Base-by-base conservation (phyloP, 2,888 invertebrate genomes). In the Orthosia gothica region DNA sequence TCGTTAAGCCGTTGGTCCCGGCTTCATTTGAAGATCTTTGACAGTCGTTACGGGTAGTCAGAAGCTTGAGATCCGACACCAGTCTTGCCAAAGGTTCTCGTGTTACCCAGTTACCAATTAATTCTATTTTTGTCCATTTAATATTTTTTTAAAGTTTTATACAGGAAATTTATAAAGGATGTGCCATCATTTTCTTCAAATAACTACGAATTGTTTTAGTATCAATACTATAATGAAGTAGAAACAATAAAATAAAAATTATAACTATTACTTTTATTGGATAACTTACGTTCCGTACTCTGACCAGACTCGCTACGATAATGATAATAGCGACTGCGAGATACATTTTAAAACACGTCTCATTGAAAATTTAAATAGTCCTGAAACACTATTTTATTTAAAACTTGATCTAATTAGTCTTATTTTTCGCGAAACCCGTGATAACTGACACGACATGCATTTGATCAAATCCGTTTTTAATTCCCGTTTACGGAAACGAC, bases 321-420 rank as follows among this genome's bases (percentile, higher is more conserved):
- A 95, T 94, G 82, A 95, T 94, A 78, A 96, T 88, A 78, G 95
- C 95, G 90, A 96, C 95, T 57, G 95, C 95, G 82, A 95, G 92
- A 93, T 95, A 96, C 95, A 96, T 96, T 40, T 52, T 55, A 5
- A 26, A 20, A 16, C 62, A 40, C 40, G 40, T 16, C 26, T 11
- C 5, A 47, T 90, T 7, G 15, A 15, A 5, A 26, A 49, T n/a
- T 45, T 16, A 20, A 55, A 16, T 0, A 13, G 5, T 77, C 20
- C 5, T 1, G 13, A 40, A 54, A 49, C 18, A 64, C 63, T 11
- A 76, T 70, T 45, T 57, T 54, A 62, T 45, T 58, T 7, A 0
- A 58, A 62, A 57, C 11, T 20, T 45, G 20, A 16, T 5, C 1
- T 15, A 11, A 45, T 26, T 12, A 52, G 23, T 23, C 5, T 52